Conservation (phyloP, 2,797 vertebrate genomes). For the Macrochelys suwanniensis region DNA sequence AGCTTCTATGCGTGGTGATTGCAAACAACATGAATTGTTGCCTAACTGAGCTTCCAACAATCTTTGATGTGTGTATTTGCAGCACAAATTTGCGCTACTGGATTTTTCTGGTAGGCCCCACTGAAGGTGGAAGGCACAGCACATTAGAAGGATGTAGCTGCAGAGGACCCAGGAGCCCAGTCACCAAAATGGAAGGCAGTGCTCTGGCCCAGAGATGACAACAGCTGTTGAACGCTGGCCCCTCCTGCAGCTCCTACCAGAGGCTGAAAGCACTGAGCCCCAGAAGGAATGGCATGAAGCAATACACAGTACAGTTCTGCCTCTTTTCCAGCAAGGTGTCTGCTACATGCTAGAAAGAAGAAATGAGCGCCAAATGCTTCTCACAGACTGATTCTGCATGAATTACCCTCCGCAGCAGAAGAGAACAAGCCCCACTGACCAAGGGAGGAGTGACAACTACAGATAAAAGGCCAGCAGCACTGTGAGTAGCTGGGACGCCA, state of each 20-base stretch:
- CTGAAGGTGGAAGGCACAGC: neutral
- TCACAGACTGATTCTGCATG: neutral
- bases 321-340: neutral
- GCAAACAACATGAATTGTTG: rapidly evolving
- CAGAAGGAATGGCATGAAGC: neutral
- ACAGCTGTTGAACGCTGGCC: neutral
- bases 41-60: rapidly evolving
- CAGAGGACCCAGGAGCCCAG: neutral
- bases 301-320: neutral
- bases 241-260: neutral
- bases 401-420: neutral
- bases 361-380: neutral
- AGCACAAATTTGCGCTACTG: neutral
- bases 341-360: neutral
- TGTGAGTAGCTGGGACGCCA: neutral
- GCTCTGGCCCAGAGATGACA: neutral
- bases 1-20: rapidly evolving
- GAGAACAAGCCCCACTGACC: neutral
- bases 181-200: too few relatives aligned
- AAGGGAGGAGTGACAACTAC: neutral
- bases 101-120: neutral
- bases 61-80: neutral
- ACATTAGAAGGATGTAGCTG: rapidly evolving
- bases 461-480: neutral
- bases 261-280: too few relatives aligned